A percentile compares a stretch with the other conserved stretches of the same genome.
phyloP scores from a whole-genome alignment of 2,113 vertebrate species.

The Pristiophorus japonicus region DNA sequence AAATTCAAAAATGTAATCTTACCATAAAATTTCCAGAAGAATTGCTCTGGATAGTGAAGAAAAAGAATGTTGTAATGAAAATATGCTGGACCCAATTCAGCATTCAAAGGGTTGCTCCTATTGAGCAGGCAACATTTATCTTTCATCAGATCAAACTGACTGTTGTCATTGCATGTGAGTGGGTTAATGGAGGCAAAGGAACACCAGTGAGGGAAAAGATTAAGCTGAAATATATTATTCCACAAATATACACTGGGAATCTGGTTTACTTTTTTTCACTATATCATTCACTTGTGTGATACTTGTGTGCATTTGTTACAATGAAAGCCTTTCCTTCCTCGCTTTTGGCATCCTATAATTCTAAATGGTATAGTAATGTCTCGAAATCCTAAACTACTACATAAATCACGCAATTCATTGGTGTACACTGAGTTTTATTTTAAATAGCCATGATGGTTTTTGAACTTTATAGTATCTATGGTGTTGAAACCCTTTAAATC shows the following conservation, averaged over 20 bases:
- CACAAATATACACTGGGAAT: background rate
- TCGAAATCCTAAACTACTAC: background rate
- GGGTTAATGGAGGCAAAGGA: background rate
- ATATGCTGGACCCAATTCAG: background rate
- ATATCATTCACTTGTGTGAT: background rate
- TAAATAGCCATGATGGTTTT: background rate
- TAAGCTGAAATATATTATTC: slow-evolving; percentile 1
- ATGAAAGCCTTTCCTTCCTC: background rate
- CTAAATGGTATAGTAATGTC: background rate
- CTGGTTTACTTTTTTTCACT: background rate
- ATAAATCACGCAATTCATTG: background rate
- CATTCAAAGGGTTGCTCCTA: background rate
- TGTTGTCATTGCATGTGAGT: background rate
- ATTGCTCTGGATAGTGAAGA: background rate
- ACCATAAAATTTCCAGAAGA: background rate
- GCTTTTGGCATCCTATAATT: background rate
- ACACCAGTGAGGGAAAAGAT: background rate
- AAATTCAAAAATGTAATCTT: background rate
- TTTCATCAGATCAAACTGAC: background rate
- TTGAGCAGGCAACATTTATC: background rate
- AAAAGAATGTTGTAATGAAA: background rate
- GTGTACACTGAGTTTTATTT: background rate
- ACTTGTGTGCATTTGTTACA: background rate
- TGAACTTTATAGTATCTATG: background rate
- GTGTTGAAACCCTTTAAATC: background rate